These are phyloP conservation scores for Cheilosia variabilis DNA, from an alignment of 2,888 invertebrate genomes.

Conservation along the genomic window DNA sequence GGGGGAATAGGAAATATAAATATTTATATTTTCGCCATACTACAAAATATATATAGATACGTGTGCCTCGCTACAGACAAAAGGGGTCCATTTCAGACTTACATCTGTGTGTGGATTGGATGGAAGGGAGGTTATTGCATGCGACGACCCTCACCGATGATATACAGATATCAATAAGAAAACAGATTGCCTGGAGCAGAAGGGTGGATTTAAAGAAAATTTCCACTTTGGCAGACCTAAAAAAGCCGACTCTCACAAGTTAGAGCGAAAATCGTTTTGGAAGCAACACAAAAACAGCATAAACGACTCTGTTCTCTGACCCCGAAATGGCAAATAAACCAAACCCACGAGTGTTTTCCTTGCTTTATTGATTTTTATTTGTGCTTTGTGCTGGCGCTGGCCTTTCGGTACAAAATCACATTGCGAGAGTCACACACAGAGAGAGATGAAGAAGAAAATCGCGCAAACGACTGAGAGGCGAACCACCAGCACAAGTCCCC, in stretches of 20 bases:
- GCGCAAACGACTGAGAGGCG: constrained; percentile 14
- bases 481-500: constrained; percentile 19
- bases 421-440: constrained; percentile 38
- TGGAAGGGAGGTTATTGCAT: neutral
- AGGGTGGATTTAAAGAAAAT: neutral
- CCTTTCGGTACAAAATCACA: constrained; percentile 55
- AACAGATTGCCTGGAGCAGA: constrained; percentile 46
- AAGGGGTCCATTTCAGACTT: constrained; percentile 40
- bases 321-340: constrained; percentile 41
- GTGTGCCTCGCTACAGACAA: constrained; percentile 21
- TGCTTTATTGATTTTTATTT: constrained; percentile 65
- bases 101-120: constrained; percentile 6
- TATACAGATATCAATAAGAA: constrained; percentile 64
- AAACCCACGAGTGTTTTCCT: constrained; percentile 19
- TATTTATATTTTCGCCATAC: constrained; percentile 69
- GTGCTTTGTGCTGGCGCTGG: constrained; percentile 19
- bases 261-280: constrained; percentile 34
- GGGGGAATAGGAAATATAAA: constrained; percentile 57
- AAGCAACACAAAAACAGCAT: constrained; percentile 1
- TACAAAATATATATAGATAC: constrained; percentile 15
- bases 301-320: constrained; percentile 30
- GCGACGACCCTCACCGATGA: constrained; percentile 19
- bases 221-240: constrained; percentile 36
- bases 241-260: constrained; percentile 19
- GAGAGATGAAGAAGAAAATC: constrained; percentile 1